phyloP scores from a whole-genome alignment of 2,113 vertebrate species.

The Arizona elegans region DNA sequence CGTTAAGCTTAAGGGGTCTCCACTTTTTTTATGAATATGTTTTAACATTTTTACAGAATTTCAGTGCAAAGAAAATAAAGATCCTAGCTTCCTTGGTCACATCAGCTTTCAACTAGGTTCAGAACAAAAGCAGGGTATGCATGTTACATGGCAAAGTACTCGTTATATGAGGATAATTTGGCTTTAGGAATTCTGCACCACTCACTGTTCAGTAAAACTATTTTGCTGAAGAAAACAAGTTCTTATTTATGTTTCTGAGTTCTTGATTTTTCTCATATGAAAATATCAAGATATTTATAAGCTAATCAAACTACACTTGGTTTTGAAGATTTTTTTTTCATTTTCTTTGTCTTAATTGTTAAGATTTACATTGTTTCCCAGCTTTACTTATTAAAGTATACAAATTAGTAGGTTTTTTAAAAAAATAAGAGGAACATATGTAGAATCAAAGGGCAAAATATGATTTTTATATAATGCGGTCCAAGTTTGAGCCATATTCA shows the following conservation, averaged over 20 bases:
- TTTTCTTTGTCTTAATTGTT: background rate
- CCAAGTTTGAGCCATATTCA: background rate
- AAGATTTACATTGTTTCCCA: conserved; percentile 34
- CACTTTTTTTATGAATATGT: conserved; percentile 4
- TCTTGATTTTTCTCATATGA: background rate
- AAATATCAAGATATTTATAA: conserved; percentile 20
- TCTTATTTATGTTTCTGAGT: conserved; percentile 30
- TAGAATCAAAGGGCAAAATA: background rate
- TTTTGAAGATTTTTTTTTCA: conserved; percentile 29
- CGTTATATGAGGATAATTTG: conserved; percentile 53
- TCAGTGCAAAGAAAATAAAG: conserved; percentile 31
- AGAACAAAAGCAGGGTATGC: conserved; percentile 43
- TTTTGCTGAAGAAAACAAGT: conserved; percentile 37
- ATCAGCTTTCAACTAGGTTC: conserved; percentile 30
- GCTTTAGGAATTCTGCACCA: conserved; percentile 45
- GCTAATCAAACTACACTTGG: background rate
- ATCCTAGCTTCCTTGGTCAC: conserved; percentile 28
- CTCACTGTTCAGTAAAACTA: conserved; percentile 45
- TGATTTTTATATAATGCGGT: background rate
- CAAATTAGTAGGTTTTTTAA: background rate
- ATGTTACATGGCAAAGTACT: conserved; percentile 32
- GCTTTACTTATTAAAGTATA: conserved; percentile 7
- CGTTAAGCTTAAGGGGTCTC: background rate
- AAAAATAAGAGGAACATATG: conserved; percentile 34
- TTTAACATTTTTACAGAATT: conserved; percentile 40